Evolutionary conservation across 2,888 invertebrate genomes (phyloP).

Genomic region (Metalampra italica): DNA sequence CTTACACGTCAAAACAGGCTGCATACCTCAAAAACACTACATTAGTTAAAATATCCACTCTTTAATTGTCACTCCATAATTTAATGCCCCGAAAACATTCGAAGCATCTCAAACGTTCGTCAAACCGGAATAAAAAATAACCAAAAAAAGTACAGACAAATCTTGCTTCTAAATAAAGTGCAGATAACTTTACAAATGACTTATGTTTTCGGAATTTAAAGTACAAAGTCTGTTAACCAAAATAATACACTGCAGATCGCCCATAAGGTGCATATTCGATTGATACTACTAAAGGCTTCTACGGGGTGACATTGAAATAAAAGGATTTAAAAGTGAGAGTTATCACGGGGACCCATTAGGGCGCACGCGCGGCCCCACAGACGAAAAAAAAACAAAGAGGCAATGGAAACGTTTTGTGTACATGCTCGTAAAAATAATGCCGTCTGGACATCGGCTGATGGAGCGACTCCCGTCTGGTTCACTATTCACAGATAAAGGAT

Average conservation of each 20-base stretch:
- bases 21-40: not conserved
- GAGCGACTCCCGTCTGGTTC: conserved; percentile 59
- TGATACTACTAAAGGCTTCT: conserved; percentile 22
- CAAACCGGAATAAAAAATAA: conserved; percentile 51
- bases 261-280: conserved; percentile 26
- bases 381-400: conserved; percentile 36
- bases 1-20: too few species aligned
- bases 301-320: conserved; percentile 62
- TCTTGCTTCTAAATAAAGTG: conserved; percentile 73
- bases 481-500: conserved; percentile 33
- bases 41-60: conserved; percentile 9
- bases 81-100: conserved; percentile 35
- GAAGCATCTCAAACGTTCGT: conserved; percentile 43
- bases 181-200: conserved; percentile 76
- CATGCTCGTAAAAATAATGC: conserved; percentile 55
- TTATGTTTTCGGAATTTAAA: conserved; percentile 73
- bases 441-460: conserved; percentile 40
- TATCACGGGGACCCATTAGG: conserved; percentile 74
- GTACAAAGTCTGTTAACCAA: conserved; percentile 23
- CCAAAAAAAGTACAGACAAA: conserved; percentile 54
- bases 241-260: conserved; percentile 20
- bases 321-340: conserved; percentile 76
- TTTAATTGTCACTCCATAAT: conserved; percentile 32
- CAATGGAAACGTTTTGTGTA: conserved; percentile 32
- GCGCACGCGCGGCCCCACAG: conserved; percentile 72